Conservation (phyloP, 1,140 invertebrate species). For the Drosophila watanabei region DNA sequence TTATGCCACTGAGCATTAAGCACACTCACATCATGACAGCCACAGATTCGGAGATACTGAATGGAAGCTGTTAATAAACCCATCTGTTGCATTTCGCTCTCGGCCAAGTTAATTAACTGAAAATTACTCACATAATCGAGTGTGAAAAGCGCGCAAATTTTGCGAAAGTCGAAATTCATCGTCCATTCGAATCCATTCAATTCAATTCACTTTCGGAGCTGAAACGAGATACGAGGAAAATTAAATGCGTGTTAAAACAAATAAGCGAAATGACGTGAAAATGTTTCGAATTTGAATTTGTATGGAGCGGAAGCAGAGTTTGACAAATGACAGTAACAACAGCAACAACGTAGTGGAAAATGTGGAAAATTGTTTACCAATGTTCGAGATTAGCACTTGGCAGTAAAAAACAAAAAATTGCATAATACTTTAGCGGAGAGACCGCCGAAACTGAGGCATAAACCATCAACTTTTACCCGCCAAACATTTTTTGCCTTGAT, state of each 20-base stretch:
- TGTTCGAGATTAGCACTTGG: constrained; percentile 72
- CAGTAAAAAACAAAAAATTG: constrained; percentile 34
- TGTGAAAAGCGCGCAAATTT: constrained; percentile 55
- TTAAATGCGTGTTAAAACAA: constrained; percentile 56
- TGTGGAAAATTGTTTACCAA: constrained; percentile 49
- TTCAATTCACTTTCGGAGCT: constrained; percentile 37
- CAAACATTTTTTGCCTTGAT: constrained; percentile 64
- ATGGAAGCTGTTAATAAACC: constrained; percentile 5
- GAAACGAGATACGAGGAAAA: constrained; percentile 22
- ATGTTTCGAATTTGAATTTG: constrained; percentile 19
- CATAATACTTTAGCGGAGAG: constrained; percentile 46
- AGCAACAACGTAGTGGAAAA: constrained; percentile 31
- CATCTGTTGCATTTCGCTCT: constrained; percentile 1
- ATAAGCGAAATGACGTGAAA: constrained; percentile 33
- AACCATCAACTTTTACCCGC: constrained; percentile 61
- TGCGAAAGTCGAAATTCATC: constrained; percentile 47
- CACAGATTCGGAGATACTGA: constrained; percentile 21
- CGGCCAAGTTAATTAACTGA: constrained; percentile 36
- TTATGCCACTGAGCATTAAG: constrained; percentile 12
- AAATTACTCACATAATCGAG: constrained; percentile 61
- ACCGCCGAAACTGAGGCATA: constrained; percentile 41
- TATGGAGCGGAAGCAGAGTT: constrained; percentile 54
- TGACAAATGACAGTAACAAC: constrained; percentile 71
- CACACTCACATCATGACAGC: constrained; percentile 5
- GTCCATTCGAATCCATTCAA: constrained; percentile 31